These are phyloP conservation scores for Fregata magnificens DNA, from an alignment of 2,113 vertebrate genomes.

Conservation along the genomic window DNA sequence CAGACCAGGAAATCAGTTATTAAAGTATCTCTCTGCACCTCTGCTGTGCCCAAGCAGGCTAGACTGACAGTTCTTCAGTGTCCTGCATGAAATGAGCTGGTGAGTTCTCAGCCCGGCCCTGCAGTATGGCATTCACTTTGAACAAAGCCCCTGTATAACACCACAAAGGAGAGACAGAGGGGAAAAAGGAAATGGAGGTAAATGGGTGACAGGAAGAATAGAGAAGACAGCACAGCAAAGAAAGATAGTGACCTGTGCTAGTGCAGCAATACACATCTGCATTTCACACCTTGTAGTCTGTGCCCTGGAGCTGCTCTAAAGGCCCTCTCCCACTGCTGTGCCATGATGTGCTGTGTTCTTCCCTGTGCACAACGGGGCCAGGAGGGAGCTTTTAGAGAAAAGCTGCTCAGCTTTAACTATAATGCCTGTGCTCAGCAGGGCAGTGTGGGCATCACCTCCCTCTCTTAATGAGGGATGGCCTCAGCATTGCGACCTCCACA, in stretches of 20 bases:
- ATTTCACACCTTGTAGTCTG: not conserved
- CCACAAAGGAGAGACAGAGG: not conserved
- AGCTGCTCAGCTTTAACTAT: not conserved
- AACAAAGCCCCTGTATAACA: not conserved
- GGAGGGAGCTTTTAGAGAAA: not conserved
- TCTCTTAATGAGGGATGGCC: not conserved
- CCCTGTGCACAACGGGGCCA: not conserved
- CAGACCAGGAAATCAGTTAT: not conserved
- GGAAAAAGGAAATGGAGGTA: not conserved
- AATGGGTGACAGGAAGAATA: not conserved
- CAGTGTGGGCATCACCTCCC: accelerated
- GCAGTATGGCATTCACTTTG: not conserved
- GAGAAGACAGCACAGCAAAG: not conserved
- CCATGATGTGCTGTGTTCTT: not conserved
- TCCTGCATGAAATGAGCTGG: not conserved
- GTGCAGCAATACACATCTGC: not conserved
- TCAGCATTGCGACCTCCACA: not conserved
- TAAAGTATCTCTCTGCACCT: not conserved
- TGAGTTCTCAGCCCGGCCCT: not conserved
- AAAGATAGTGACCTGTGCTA: not conserved
- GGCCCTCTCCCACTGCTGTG: not conserved
- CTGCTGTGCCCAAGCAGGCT: not conserved
- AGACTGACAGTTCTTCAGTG: not conserved
- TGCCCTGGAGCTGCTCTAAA: not conserved
- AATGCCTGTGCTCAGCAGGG: not conserved